These are phyloP conservation scores for Fragum whitleyi DNA, from an alignment of 2,888 invertebrate genomes.

Conservation along the genomic window DNA sequence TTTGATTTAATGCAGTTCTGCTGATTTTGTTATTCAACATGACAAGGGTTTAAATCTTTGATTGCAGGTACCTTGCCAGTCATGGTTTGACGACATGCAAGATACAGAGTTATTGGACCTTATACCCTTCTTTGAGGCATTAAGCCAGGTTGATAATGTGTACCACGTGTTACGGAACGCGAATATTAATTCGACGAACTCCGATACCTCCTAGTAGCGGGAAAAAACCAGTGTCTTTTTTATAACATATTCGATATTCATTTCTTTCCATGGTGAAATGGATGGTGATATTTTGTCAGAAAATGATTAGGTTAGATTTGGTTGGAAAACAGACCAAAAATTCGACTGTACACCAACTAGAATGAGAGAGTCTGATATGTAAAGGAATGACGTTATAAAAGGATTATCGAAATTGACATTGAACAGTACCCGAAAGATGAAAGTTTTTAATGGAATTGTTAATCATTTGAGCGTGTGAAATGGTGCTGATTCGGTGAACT, in stretches of 20 bases:
- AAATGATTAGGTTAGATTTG: too few species aligned
- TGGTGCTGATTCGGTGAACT: not conserved
- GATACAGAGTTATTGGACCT: constrained; percentile 98
- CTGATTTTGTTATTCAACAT: too few species aligned
- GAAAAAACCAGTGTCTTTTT: constrained; percentile 22
- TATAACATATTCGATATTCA: not conserved
- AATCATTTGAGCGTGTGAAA: not conserved
- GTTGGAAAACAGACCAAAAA: too few species aligned
- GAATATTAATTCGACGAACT: constrained; percentile 44
- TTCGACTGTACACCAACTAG: not conserved
- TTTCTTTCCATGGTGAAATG: not conserved
- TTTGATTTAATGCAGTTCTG: too few species aligned
- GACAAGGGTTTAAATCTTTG: too few species aligned
- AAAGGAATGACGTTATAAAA: not conserved
- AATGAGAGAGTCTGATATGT: not conserved
- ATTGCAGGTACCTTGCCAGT: constrained; percentile 95
- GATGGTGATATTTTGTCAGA: not conserved
- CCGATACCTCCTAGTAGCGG: constrained; percentile 70
- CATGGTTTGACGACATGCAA: constrained; percentile 99
- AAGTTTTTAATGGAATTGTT: not conserved
- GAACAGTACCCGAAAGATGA: not conserved
- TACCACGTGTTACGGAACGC: constrained; percentile 85
- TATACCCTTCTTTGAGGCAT: constrained; percentile 98
- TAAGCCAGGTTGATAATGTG: constrained; percentile 98
- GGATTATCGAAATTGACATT: not conserved